These are phyloP conservation scores for Hippopotamyrus pictus DNA, from an alignment of 2,797 vertebrate genomes.

Conservation along the genomic window DNA sequence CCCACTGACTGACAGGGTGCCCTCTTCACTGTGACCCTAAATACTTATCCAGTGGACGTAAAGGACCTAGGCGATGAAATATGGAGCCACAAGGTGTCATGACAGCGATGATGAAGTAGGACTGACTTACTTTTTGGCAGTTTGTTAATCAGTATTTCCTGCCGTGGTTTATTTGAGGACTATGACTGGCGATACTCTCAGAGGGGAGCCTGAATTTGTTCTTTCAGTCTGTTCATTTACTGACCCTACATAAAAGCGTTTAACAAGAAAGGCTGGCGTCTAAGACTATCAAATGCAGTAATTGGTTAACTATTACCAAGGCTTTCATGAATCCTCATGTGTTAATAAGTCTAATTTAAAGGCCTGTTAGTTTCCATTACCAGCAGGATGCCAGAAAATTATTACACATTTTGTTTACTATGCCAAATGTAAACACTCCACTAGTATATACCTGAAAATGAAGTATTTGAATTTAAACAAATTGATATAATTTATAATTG, in stretches of 20 bases:
- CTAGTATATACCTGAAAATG: not conserved
- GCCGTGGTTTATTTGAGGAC: not conserved
- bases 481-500: not conserved
- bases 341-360: not conserved
- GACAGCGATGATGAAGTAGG: not conserved
- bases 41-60: slow-evolving; percentile 35
- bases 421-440: not conserved
- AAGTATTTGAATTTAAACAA: not conserved
- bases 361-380: not conserved
- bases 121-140: not conserved
- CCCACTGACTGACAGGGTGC: slow-evolving; percentile 40
- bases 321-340: not conserved
- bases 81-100: slow-evolving; percentile 50
- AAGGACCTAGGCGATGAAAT: slow-evolving; percentile 49
- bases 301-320: not conserved
- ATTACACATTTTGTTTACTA: slow-evolving; percentile 10
- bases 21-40: slow-evolving; percentile 39
- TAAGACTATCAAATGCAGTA: not conserved
- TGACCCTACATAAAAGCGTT: not conserved
- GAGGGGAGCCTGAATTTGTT: not conserved
- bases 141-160: not conserved
- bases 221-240: not conserved
- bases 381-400: not conserved
- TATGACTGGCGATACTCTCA: not conserved
- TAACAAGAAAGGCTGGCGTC: not conserved